Percentiles rank a stretch among this genome's conserved stretches.
phyloP scores from a whole-genome alignment of 2,797 vertebrate genomes.

The Hippocampus kuda region DNA sequence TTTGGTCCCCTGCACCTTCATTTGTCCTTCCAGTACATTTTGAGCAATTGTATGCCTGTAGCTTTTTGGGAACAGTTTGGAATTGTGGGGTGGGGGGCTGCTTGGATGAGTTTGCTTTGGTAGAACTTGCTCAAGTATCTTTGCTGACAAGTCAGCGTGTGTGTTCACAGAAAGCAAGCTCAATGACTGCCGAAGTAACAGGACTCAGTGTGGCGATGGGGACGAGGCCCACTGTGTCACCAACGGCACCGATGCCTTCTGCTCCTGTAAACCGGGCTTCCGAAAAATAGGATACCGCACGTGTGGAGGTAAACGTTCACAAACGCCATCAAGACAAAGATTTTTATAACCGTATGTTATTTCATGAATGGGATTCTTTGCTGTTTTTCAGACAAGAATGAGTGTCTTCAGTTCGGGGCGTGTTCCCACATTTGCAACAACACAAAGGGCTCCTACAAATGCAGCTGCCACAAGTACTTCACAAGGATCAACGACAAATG shows the following conservation, averaged over 20 bases:
- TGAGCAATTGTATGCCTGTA: neutral
- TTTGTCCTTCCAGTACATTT: neutral
- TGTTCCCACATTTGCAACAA: constrained; percentile 97
- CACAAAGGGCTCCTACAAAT: constrained; percentile 86
- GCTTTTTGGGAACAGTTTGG: neutral
- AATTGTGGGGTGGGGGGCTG: neutral
- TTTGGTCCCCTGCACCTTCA: neutral
- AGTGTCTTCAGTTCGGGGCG: constrained; percentile 80
- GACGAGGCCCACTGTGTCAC: constrained; percentile 82
- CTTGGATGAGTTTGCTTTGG: neutral
- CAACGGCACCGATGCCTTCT: constrained; percentile 73
- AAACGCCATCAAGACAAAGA: neutral
- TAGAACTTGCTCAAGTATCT: neutral
- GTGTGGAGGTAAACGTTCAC: constrained; percentile 75
- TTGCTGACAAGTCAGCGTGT: neutral
- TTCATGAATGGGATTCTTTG: neutral
- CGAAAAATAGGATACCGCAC: constrained; percentile 70
- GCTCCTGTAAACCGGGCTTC: constrained; percentile 84
- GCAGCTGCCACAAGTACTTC: constrained; percentile 87
- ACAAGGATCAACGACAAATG: constrained; percentile 82
- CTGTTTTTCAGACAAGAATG: constrained; percentile 75
- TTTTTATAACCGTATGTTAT: neutral
- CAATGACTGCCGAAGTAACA: constrained; percentile 73
- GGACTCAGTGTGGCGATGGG: constrained; percentile 78
- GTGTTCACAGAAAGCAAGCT: constrained; percentile 66